phyloP scores from a whole-genome alignment of 1,140 invertebrate genomes.

The Panagrolaimus sp. region DNA sequence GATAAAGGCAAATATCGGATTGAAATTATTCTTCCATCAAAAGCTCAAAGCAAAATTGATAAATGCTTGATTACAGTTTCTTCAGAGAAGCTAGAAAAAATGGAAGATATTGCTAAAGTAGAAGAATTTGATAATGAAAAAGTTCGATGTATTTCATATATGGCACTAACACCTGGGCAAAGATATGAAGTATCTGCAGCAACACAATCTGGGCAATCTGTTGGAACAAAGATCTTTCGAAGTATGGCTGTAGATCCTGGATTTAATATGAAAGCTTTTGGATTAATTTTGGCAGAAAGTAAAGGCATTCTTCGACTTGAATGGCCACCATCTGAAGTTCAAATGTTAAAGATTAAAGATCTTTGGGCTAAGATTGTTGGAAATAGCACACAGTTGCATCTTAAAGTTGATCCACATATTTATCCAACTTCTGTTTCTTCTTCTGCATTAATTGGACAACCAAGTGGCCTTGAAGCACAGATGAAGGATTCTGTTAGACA shows the following conservation, averaged over 20 bases:
- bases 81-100: slow-evolving; percentile 27
- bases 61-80: slow-evolving; percentile 30
- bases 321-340: slow-evolving; percentile 43
- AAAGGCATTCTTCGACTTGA: slow-evolving; percentile 6
- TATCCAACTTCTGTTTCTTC: not conserved
- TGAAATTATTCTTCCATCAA: slow-evolving; percentile 28
- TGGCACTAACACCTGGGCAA: slow-evolving; percentile 44
- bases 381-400: slow-evolving; percentile 45
- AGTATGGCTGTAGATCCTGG: slow-evolving; percentile 49
- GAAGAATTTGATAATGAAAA: slow-evolving; percentile 9
- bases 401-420: slow-evolving; percentile 37
- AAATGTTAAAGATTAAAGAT: slow-evolving; percentile 41
- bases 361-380: slow-evolving; percentile 53
- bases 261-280: slow-evolving; percentile 52
- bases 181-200: slow-evolving; percentile 51
- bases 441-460: not conserved
- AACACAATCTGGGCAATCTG: slow-evolving; percentile 29
- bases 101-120: slow-evolving; percentile 31
- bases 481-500: slow-evolving; percentile 19
- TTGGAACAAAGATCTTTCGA: slow-evolving; percentile 42
- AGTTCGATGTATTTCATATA: slow-evolving; percentile 32
- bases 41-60: slow-evolving; percentile 29
- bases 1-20: slow-evolving; percentile 39
- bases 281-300: slow-evolving; percentile 31
- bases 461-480: not conserved